Percentiles rank a stretch among this genome's conserved stretches.
phyloP scores from a whole-genome alignment of 2,888 invertebrate genomes.

The Tetropium fuscum region DNA sequence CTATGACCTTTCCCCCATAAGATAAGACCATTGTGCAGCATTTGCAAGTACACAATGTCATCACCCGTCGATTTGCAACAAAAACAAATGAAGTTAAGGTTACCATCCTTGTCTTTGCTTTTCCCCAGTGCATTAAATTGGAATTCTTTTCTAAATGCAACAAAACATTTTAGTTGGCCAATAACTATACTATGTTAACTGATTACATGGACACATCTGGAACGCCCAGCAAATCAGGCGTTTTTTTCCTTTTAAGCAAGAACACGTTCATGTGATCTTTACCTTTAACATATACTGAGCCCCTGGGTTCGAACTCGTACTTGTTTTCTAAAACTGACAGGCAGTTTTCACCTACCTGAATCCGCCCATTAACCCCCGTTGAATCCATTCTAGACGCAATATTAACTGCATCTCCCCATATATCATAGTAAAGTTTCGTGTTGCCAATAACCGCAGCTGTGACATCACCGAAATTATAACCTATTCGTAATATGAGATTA shows the following conservation, averaged over 20 bases:
- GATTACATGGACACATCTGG: slow-evolving; percentile 42
- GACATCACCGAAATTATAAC: slow-evolving; percentile 94
- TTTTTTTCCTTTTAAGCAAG: slow-evolving; percentile 73
- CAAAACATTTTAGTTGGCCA: slow-evolving; percentile 20
- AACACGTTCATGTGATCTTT: slow-evolving; percentile 96
- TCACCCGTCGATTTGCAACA: too few species aligned
- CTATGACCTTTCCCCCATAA: too few species aligned
- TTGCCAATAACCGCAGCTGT: slow-evolving; percentile 98
- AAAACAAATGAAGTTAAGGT: too few species aligned
- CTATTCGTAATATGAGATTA: slow-evolving; percentile 87
- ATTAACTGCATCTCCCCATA: slow-evolving; percentile 99
- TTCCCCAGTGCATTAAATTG: too few species aligned
- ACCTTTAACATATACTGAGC: slow-evolving; percentile 95
- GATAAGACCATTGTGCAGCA: too few species aligned
- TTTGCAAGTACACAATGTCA: too few species aligned
- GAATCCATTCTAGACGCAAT: slow-evolving; percentile 98
- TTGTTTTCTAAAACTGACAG: slow-evolving; percentile 75
- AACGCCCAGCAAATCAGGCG: slow-evolving; percentile 43
- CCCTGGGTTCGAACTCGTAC: slow-evolving; percentile 93
- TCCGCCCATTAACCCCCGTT: slow-evolving; percentile 88
- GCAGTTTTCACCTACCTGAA: slow-evolving; percentile 86
- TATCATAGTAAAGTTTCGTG: slow-evolving; percentile 95
- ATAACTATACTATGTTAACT: slow-evolving; percentile 15
- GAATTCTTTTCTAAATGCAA: too few species aligned
- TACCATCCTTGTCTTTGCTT: too few species aligned